Percentiles rank a stretch among this genome's conserved stretches.
These are phyloP conservation scores for Tragelaphus strepsiceros DNA, from an alignment of 2,113 vertebrate genomes.

Conservation along the genomic window DNA sequence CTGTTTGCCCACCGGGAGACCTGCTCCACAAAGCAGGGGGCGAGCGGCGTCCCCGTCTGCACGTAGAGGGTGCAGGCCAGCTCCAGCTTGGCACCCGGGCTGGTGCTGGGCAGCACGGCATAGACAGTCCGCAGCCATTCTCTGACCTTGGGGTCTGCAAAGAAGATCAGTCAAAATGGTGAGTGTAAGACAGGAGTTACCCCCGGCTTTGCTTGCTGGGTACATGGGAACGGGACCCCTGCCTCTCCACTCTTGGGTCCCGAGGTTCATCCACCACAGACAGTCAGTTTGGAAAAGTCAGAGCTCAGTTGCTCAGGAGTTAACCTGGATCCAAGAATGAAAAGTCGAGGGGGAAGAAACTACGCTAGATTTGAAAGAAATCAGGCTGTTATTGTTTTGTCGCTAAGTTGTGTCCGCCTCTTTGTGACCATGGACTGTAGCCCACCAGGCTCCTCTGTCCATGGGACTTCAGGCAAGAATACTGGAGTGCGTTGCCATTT, in stretches of 20 bases:
- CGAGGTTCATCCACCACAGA: neutral
- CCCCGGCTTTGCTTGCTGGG: too few relatives aligned
- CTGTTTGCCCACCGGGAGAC: slow-evolving; percentile 83
- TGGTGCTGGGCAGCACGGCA: slow-evolving; percentile 65
- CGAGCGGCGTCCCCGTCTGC: slow-evolving; percentile 76
- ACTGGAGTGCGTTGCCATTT: neutral
- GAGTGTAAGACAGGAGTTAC: neutral
- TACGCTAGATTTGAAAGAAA: neutral
- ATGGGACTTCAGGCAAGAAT: neutral
- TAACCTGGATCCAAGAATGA: neutral
- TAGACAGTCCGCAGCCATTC: slow-evolving; percentile 75
- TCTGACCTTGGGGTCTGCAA: slow-evolving; percentile 81
- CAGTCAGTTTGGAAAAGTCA: neutral
- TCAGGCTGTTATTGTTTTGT: neutral
- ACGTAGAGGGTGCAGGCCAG: slow-evolving; percentile 86
- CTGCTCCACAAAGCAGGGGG: slow-evolving; percentile 76
- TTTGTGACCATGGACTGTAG: neutral
- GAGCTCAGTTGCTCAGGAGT: neutral
- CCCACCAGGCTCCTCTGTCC: neutral
- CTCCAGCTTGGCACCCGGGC: slow-evolving; percentile 75
- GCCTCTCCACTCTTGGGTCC: neutral
- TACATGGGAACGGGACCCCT: neutral
- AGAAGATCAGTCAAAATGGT: neutral
- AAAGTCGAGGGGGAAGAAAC: neutral
- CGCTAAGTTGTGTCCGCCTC: neutral